These are phyloP conservation scores for Sminthurinus signatus DNA, from an alignment of 1,140 invertebrate genomes.

Conservation along the genomic window DNA sequence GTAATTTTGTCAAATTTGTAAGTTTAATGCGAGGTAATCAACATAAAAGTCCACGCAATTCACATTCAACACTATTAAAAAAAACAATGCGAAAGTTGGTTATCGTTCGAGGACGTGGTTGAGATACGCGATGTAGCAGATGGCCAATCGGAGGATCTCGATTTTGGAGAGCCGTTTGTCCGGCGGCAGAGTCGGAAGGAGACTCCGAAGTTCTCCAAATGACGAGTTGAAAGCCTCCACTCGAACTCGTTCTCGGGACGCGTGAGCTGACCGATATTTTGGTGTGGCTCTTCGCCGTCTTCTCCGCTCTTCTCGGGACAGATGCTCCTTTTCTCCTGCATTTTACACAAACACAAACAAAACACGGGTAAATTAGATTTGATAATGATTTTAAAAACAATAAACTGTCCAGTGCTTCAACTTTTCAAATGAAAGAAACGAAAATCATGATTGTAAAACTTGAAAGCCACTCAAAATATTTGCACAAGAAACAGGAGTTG, in stretches of 20 bases:
- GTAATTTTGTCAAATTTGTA: neutral
- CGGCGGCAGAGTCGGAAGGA: slow-evolving; percentile 85
- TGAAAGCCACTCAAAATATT: neutral
- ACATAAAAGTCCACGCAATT: neutral
- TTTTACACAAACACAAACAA: no score
- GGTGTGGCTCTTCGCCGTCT: slow-evolving; percentile 82
- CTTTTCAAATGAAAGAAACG: neutral
- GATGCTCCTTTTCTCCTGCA: slow-evolving; percentile 36
- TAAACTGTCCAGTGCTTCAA: neutral
- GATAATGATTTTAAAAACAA: no score
- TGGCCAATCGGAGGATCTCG: slow-evolving; percentile 87
- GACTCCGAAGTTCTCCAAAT: slow-evolving; percentile 75
- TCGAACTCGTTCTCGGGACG: slow-evolving; percentile 70
- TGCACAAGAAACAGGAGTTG: neutral
- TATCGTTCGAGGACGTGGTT: slow-evolving; percentile 76
- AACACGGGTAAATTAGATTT: no score
- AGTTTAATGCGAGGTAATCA: neutral
- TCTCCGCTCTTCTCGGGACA: slow-evolving; percentile 79
- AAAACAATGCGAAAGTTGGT: slow-evolving; percentile 1
- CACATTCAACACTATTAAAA: neutral
- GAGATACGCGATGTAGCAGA: slow-evolving; percentile 92
- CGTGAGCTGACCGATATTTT: slow-evolving; percentile 65
- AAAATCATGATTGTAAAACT: neutral
- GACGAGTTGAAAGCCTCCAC: slow-evolving; percentile 94
- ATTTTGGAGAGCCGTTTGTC: slow-evolving; percentile 96